These are phyloP conservation scores for Ciconia nigra DNA, from an alignment of 2,797 vertebrate genomes.

Conservation along the genomic window DNA sequence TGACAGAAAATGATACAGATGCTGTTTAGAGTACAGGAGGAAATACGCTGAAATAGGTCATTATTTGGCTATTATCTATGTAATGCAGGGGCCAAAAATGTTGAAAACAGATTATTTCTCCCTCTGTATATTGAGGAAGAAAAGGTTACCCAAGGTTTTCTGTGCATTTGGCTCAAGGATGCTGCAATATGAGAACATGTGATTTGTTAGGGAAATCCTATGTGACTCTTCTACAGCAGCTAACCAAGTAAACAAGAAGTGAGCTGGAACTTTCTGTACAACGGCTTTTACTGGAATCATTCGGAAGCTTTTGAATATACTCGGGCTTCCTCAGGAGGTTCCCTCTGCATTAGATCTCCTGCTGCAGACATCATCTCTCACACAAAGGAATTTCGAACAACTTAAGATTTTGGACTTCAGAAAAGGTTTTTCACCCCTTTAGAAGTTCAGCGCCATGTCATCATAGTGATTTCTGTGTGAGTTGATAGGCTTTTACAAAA, in stretches of 20 bases:
- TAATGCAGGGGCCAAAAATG: neutral
- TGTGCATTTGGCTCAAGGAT: constrained; percentile 48
- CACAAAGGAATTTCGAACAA: neutral
- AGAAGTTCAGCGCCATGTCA: neutral
- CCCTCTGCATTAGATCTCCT: neutral
- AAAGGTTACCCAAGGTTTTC: constrained; percentile 53
- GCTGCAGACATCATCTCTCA: neutral
- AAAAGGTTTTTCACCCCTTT: neutral
- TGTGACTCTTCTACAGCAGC: constrained; percentile 49
- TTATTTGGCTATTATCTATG: constrained; percentile 23
- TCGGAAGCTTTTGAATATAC: constrained; percentile 8
- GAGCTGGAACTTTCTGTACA: constrained; percentile 59
- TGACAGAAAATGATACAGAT: neutral
- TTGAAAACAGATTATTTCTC: constrained; percentile 15
- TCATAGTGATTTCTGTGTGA: neutral
- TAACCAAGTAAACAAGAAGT: constrained; percentile 64
- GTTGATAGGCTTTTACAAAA: neutral
- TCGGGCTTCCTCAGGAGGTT: neutral
- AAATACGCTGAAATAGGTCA: constrained; percentile 32
- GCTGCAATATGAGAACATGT: constrained; percentile 25
- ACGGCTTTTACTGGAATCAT: constrained; percentile 43
- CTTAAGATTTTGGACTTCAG: neutral
- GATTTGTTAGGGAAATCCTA: constrained; percentile 60
- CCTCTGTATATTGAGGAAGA: neutral
- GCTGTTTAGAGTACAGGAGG: neutral